Evolutionary conservation across 2,113 vertebrate species (phyloP), one percentile per base, ranked within the genome.

Genomic region (Prionailurus bengalensis): DNA sequence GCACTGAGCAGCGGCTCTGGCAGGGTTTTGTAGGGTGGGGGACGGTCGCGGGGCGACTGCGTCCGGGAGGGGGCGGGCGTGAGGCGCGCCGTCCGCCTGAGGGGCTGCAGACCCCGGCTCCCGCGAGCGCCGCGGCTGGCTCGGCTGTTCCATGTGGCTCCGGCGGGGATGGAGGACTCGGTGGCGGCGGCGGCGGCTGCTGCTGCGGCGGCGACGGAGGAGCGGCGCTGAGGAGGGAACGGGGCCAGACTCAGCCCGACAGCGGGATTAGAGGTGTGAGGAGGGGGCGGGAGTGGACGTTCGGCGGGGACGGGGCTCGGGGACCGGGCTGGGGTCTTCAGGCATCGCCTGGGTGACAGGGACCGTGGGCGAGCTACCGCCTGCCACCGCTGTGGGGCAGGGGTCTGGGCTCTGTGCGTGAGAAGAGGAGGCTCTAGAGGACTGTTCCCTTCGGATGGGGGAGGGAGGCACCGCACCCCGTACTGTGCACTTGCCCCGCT

Each of bases 221-320:
- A 98, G 94, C 97, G 70, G 92, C 96, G 86, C 94, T 98, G 97
- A 98, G 97, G 93, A 97, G 97, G 98, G 97, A 86, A 73, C 94
- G 39, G 97, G 98, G 96, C 97, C 91, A 86, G 95, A 87, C 90
- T 84, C 93, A 74, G 76, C 94, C 94, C 85, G 92, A 76, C 97
- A 74, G 97, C 97, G 97, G 97, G 98, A 96, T 95, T 97, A 66
- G 98, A 98, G 97, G 97, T 96, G 97, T 97, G 98, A 97, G 97
- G 97, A 94, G 93, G 80, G 83, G 96, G 94, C 51, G 95, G 95
- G 91, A 96, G 81, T 68, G 96, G 96, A 73, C 70, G 45, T 94
- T 90, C 79, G 31, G 87, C 63, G 92, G 89, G 97, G 61, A 94
- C 17, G 86, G 95, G 97, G 73, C 66, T 91, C 51, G 36, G 91